Evolutionary conservation across 2,113 vertebrate genomes (phyloP).

Genomic region (Pseudopodoces humilis): DNA sequence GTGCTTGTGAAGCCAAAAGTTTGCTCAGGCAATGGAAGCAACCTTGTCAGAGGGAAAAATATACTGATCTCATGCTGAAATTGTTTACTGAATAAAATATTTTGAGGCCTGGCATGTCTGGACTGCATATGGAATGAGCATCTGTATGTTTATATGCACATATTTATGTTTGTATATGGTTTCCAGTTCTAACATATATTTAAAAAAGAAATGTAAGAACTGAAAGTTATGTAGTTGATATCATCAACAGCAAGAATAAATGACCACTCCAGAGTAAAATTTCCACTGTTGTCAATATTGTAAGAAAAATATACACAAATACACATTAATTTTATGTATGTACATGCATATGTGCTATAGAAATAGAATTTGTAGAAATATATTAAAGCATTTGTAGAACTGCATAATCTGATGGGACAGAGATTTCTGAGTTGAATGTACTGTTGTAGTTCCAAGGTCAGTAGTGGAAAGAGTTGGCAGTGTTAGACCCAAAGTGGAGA

Average conservation of each 20-base stretch:
- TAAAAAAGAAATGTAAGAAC: background rate
- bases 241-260: background rate
- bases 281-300: background rate
- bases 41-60: conserved; percentile 14
- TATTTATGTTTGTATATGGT: background rate
- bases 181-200: background rate
- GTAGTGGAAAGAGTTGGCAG: background rate
- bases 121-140: conserved; percentile 31
- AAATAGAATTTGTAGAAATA: background rate
- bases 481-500: background rate
- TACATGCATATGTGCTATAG: background rate
- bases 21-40: background rate
- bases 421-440: background rate
- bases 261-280: background rate
- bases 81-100: conserved; percentile 33
- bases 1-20: conserved; percentile 29
- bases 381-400: background rate
- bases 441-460: background rate
- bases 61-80: conserved; percentile 23
- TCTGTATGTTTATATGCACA: background rate
- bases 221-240: background rate
- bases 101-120: conserved; percentile 31
- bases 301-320: background rate
- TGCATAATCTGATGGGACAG: background rate
- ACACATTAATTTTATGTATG: background rate